A percentile compares a stretch with the other conserved stretches of the same genome.
phyloP scores from a whole-genome alignment of 2,797 vertebrate genomes.

The Esox masquinongy region DNA sequence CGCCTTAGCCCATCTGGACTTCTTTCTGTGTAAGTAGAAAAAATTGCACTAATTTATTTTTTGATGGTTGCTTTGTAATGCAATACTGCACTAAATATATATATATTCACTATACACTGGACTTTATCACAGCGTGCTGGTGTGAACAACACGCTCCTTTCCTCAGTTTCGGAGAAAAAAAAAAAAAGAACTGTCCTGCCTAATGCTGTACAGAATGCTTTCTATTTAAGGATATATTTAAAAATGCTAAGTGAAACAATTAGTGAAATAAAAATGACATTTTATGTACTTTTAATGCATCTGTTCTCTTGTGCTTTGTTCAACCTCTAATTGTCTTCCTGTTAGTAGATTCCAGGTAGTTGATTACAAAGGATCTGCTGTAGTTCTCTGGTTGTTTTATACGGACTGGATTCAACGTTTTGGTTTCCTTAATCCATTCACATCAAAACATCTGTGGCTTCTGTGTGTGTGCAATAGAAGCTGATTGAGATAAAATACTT shows the following conservation, averaged over 20 bases:
- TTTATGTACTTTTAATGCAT: slow-evolving; percentile 80
- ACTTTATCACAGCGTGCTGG: slow-evolving; percentile 71
- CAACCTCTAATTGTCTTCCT: neutral
- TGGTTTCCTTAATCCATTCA: too few relatives aligned
- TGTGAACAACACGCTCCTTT: slow-evolving; percentile 71
- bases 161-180: slow-evolving; percentile 71
- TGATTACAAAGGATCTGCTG: neutral
- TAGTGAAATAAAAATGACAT: slow-evolving; percentile 78
- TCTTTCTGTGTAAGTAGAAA: slow-evolving; percentile 74
- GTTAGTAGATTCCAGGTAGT: neutral
- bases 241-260: slow-evolving; percentile 72
- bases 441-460: too few relatives aligned
- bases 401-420: too few relatives aligned
- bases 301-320: slow-evolving; percentile 45
- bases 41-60: slow-evolving; percentile 79
- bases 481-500: too few relatives aligned
- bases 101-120: slow-evolving; percentile 63
- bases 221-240: slow-evolving; percentile 73
- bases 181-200: slow-evolving; percentile 71
- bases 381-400: neutral
- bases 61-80: slow-evolving; percentile 82
- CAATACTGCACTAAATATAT: slow-evolving; percentile 84
- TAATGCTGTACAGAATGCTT: slow-evolving; percentile 84
- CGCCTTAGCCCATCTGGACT: slow-evolving; percentile 81
- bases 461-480: too few relatives aligned